These are phyloP conservation scores for Sternotherus odoratus DNA, from an alignment of 2,797 vertebrate genomes.

Conservation along the genomic window DNA sequence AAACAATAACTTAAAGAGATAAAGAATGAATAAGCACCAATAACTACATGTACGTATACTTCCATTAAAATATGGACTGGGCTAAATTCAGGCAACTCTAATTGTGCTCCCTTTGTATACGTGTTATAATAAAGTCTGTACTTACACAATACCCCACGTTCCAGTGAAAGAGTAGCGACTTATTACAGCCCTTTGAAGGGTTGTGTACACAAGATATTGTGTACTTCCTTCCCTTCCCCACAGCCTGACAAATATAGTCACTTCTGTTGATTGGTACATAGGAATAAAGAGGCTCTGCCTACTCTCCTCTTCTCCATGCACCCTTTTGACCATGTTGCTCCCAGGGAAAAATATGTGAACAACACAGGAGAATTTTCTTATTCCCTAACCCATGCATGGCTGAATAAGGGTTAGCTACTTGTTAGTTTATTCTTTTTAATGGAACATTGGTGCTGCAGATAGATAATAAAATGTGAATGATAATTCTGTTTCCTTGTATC, in stretches of 20 bases:
- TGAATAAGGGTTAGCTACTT: neutral
- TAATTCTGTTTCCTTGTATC: neutral
- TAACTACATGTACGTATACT: neutral
- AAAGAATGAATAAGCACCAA: neutral
- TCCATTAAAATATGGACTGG: neutral
- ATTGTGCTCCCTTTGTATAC: neutral
- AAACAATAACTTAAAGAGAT: neutral
- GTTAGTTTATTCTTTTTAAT: neutral
- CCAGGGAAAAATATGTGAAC: neutral
- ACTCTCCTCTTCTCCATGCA: neutral
- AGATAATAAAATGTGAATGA: neutral
- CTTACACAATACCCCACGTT: neutral
- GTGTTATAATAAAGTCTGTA: neutral
- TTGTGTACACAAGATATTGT: too few species aligned
- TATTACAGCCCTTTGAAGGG: neutral
- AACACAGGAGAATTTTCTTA: neutral
- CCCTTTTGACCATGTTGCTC: neutral
- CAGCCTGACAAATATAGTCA: neutral
- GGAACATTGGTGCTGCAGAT: fast-evolving
- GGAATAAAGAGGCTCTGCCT: neutral
- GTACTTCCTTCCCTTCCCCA: neutral
- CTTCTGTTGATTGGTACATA: neutral
- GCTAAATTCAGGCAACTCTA: too few species aligned
- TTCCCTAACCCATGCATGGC: neutral
- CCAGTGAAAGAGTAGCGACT: neutral